Percentiles rank a stretch among this genome's conserved stretches.
Conservation (phyloP, 2,888 invertebrate genomes). For the Neocrepidodera transversa region DNA sequence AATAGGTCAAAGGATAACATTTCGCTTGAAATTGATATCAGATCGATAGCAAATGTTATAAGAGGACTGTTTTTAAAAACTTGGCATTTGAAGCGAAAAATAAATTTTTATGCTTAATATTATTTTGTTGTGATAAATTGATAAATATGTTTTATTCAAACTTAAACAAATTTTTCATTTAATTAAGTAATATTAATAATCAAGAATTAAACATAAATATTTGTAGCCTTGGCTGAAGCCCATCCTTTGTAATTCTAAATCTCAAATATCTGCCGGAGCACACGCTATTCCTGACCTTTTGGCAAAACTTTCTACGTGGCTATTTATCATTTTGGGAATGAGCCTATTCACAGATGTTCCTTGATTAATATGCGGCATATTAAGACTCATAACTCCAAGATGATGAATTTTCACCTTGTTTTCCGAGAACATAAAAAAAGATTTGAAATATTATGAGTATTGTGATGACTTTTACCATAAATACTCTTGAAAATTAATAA, state of each 20-base stretch:
- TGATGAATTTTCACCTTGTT: constrained; percentile 8
- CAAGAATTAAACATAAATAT: background rate
- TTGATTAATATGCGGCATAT: constrained; percentile 21
- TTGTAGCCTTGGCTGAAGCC: background rate
- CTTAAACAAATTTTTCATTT: no score
- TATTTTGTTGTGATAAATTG: no score
- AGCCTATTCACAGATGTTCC: constrained; percentile 12
- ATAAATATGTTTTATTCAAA: no score
- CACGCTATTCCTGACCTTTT: background rate
- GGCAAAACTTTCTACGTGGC: background rate
- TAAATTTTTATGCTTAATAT: no score
- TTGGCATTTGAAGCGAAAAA: no score
- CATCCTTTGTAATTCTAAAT: constrained; percentile 1
- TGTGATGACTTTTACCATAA: no score
- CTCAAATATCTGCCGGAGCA: background rate
- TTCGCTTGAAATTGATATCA: constrained; percentile 9
- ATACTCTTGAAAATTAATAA: no score
- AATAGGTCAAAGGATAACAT: constrained; percentile 12
- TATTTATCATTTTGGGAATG: constrained; percentile 15
- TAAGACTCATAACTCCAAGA: constrained; percentile 14
- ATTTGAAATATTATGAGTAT: background rate
- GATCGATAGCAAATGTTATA: no score
- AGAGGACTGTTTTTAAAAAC: no score
- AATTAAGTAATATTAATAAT: no score
- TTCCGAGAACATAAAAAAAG: background rate